These are phyloP conservation scores for Podarcis lilfordi DNA, from an alignment of 2,797 vertebrate species.

Conservation along the genomic window DNA sequence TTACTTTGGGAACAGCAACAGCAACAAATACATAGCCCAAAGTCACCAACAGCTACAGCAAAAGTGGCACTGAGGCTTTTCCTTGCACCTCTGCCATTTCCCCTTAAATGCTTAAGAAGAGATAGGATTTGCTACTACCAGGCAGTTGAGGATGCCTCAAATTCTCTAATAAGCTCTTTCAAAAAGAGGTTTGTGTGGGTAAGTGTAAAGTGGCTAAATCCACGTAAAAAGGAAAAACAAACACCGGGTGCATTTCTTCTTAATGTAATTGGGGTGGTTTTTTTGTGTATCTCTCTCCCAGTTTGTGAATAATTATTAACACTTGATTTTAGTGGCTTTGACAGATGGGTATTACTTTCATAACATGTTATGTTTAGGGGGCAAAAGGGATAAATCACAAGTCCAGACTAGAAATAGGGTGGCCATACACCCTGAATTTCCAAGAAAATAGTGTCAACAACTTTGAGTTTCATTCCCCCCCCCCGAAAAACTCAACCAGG, in stretches of 20 bases:
- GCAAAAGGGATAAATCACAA: no score
- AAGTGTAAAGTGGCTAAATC: not conserved
- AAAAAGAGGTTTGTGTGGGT: not conserved
- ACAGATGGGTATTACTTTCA: not conserved
- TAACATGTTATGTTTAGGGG: not conserved
- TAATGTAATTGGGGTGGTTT: not conserved
- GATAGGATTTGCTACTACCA: no score
- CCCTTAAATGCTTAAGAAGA: not conserved
- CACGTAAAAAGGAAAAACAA: no score
- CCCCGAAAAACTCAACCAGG: no score
- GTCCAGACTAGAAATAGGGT: no score
- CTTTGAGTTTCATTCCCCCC: no score
- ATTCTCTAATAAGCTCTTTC: not conserved
- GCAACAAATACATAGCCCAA: not conserved
- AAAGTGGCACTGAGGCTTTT: not conserved
- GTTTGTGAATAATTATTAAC: not conserved
- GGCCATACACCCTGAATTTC: fast-evolving
- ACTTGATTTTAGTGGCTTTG: no score
- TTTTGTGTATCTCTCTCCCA: not conserved
- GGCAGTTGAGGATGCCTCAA: not conserved
- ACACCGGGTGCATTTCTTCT: not conserved
- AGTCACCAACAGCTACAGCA: not conserved
- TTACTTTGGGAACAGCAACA: not conserved
- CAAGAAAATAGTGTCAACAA: no score
- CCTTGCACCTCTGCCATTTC: not conserved